These are phyloP conservation scores for Calyptommatus sinebrachiatus DNA, from an alignment of 2,113 vertebrate species.

Conservation along the genomic window DNA sequence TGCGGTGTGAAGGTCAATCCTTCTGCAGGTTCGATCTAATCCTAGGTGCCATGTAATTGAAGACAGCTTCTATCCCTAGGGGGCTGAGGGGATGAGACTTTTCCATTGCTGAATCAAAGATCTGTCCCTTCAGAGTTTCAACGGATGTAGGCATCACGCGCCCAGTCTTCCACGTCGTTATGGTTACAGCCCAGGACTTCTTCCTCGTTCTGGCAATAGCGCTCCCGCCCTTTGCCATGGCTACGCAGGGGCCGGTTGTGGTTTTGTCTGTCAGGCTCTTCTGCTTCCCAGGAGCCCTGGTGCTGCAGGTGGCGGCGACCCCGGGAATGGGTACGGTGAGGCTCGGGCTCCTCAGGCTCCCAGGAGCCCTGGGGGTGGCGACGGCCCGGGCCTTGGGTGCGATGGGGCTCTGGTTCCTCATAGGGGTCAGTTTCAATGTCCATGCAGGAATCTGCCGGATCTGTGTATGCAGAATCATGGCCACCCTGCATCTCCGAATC, in stretches of 20 bases:
- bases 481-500: slow-evolving; percentile 90
- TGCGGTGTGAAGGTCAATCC: background rate
- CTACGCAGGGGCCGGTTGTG: slow-evolving; percentile 78
- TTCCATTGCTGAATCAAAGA: background rate
- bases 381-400: slow-evolving; percentile 56
- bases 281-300: slow-evolving; percentile 84
- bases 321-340: background rate
- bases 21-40: background rate
- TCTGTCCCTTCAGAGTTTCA: slow-evolving; percentile 56
- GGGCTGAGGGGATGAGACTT: background rate
- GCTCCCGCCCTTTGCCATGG: slow-evolving; percentile 83
- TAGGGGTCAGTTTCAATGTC: slow-evolving; percentile 93
- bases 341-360: slow-evolving; percentile 81
- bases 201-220: slow-evolving; percentile 75
- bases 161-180: slow-evolving; percentile 88
- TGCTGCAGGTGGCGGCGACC: slow-evolving; percentile 67
- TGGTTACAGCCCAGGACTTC: slow-evolving; percentile 72
- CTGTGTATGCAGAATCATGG: slow-evolving; percentile 91
- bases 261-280: slow-evolving; percentile 79
- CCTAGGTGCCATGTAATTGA: background rate
- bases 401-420: slow-evolving; percentile 74
- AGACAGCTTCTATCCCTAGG: background rate
- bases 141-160: slow-evolving; percentile 87
- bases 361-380: slow-evolving; percentile 78
- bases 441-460: slow-evolving; percentile 88